Conservation (phyloP, 1,140 invertebrate genomes). For the Riptortus pedestris region DNA sequence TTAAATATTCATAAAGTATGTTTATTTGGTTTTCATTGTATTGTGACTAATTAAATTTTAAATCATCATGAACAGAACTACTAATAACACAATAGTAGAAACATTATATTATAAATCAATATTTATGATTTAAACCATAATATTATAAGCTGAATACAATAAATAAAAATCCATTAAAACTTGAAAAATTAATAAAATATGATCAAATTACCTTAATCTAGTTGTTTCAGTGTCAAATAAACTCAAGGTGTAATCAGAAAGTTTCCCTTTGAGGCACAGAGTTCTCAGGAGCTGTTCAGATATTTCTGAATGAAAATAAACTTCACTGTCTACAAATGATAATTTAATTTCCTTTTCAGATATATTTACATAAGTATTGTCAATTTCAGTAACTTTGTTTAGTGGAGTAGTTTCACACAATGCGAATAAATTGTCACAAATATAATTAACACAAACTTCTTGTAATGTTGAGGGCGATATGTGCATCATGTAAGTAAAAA, state of each 20-base stretch:
- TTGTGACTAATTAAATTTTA: too few species aligned
- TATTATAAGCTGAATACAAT: too few species aligned
- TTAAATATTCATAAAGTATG: too few species aligned
- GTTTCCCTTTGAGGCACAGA: conserved; percentile 50
- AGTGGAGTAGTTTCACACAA: conserved; percentile 40
- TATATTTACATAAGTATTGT: not conserved
- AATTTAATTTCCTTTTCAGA: conserved; percentile 27
- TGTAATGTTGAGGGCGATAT: conserved; percentile 52
- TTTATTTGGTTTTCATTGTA: too few species aligned
- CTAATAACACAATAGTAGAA: too few species aligned
- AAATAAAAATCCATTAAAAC: too few species aligned
- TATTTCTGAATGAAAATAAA: conserved; percentile 55
- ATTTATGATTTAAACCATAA: too few species aligned
- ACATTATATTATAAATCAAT: too few species aligned
- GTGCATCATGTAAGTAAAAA: conserved; percentile 42
- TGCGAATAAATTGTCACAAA: conserved; percentile 53
- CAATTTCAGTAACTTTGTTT: not conserved
- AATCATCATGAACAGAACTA: too few species aligned
- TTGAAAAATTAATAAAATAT: too few species aligned
- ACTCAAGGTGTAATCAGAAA: conserved; percentile 53
- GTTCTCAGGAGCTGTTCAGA: conserved; percentile 54
- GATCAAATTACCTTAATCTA: conserved; percentile 40
- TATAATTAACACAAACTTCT: conserved; percentile 55
- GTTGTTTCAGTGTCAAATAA: conserved; percentile 57
- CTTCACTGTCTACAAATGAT: conserved; percentile 49